Evolutionary conservation across 64 coral and sea anemone genomes (phyloP), one percentile per base, ranked within the genome.

Genomic region (Platygyra sinensis): DNA sequence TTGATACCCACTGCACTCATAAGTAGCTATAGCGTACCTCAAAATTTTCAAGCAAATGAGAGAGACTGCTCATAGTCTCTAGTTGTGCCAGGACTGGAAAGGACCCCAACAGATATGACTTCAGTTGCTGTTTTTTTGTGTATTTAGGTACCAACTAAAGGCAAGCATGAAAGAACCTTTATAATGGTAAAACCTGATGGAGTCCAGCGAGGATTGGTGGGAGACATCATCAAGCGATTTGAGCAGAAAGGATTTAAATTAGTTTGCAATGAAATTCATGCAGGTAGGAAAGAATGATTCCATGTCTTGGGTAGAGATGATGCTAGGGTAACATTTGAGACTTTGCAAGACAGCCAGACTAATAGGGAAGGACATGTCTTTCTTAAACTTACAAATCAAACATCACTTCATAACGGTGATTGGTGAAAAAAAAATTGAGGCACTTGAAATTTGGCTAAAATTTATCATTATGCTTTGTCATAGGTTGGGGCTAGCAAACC

Each of bases 131-230:
- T n/a, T 24, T 54, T 87, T 42, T 74, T 32, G 9, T 24, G 20
- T 64, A 18, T 63, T 77, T 24, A 89, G 73, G 59, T 27, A 25
- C 50, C 18, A 86, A 55, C 30, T 63, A 55, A 87, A 52, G 74
- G 82, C 61, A 92, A 93, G 60, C 76, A 18, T 52, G 96, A 98
- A 87, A 86, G 92, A 79, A 94, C 96, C 20, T 98, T 98, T 30
- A 94, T 98, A n/a, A 98, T 98, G 96, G 79, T 98, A 15, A 98
- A 98, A 73, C 96, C 96, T 30, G 96, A 98, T 74, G 96, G 92
- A 32, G 96, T 98, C 10, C 89, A 98, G 5, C 60, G 96, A 60
- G 92, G 96, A 8, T 79, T 98, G 16, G 60, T 98, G 12, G 96
- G 90, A 30, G 96, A 98, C 19, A 94, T 98, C 62, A 91, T 98